Evolutionary conservation across 2,888 invertebrate species (phyloP).

Genomic region (Leptopilina drosophilae): DNA sequence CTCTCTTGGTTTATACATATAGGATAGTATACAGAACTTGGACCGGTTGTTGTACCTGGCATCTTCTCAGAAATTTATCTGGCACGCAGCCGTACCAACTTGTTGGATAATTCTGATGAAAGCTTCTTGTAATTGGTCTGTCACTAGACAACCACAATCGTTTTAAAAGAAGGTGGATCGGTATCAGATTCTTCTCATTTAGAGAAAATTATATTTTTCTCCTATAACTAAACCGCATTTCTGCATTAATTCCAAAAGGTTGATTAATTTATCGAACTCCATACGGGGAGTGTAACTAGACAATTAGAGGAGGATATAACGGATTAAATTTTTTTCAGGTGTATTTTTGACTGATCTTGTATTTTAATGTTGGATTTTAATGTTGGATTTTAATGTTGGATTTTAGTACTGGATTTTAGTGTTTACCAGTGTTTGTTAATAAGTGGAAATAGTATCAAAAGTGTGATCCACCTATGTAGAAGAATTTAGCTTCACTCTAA

Average conservation of each 20-base stretch:
- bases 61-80: constrained; percentile 40
- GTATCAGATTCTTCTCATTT: constrained; percentile 15
- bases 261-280: neutral
- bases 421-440: too few relatives aligned
- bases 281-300: too few relatives aligned
- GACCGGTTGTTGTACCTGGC: constrained; percentile 39
- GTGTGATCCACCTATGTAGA: too few relatives aligned
- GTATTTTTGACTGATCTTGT: too few relatives aligned
- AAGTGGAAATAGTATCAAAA: too few relatives aligned
- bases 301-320: too few relatives aligned
- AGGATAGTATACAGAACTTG: constrained; percentile 19
- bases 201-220: neutral
- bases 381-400: too few relatives aligned
- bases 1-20: too few relatives aligned
- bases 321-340: too few relatives aligned
- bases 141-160: constrained; percentile 21
- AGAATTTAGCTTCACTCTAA: too few relatives aligned
- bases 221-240: constrained; percentile 21
- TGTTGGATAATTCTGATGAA: constrained; percentile 37
- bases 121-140: constrained; percentile 37
- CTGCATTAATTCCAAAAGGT: neutral
- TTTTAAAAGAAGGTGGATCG: neutral
- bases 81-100: constrained; percentile 36
- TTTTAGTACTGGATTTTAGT: too few relatives aligned
- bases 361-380: too few relatives aligned